These are phyloP conservation scores for Brotogeris chrysoptera DNA, from an alignment of 2,797 vertebrate genomes.

Conservation along the genomic window DNA sequence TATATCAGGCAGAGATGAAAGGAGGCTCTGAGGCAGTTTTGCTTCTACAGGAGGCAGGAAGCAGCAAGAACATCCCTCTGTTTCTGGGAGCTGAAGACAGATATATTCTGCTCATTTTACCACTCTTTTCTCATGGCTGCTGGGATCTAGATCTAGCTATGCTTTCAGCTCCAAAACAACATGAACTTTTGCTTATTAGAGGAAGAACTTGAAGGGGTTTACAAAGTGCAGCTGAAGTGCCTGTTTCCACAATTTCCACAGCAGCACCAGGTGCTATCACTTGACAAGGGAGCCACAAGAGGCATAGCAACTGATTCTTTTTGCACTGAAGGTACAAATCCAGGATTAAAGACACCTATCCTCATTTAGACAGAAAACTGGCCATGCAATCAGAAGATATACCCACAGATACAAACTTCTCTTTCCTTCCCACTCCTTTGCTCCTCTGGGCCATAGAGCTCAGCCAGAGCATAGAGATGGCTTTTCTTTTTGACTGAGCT, in stretches of 20 bases:
- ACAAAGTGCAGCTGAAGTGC: background rate
- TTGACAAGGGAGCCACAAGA: background rate
- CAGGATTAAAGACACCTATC: background rate
- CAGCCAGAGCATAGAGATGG: fast-evolving
- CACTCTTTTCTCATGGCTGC: background rate
- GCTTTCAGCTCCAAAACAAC: background rate
- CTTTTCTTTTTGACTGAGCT: background rate
- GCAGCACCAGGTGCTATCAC: background rate
- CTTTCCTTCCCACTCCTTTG: background rate
- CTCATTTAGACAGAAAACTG: background rate
- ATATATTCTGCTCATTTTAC: background rate
- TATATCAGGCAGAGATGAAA: background rate
- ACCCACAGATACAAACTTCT: background rate
- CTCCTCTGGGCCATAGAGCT: background rate
- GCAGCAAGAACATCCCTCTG: background rate
- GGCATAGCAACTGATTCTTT: background rate
- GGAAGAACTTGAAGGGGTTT: background rate
- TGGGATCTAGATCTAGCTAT: background rate
- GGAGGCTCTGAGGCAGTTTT: background rate
- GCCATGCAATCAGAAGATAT: background rate
- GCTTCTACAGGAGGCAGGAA: background rate
- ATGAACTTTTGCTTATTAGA: background rate
- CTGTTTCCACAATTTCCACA: background rate
- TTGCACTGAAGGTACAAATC: background rate
- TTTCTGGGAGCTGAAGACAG: background rate